Evolutionary conservation across 1,140 invertebrate species (phyloP), one percentile per base, ranked within the genome.

Genomic region (Yoshiicerus persimilis): DNA sequence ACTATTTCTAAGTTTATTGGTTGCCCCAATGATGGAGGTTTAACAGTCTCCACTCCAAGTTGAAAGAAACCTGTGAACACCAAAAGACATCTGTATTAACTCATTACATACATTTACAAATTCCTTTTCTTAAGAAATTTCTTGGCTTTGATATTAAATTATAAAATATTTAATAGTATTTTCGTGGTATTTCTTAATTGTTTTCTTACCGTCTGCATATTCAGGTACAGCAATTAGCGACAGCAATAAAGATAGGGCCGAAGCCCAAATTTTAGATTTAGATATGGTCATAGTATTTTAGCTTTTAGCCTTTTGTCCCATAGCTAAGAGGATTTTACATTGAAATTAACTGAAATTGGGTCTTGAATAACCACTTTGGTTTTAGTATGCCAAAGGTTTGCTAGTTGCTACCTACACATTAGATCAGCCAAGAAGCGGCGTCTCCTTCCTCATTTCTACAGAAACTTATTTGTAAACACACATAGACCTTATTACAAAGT

Each of bases 1-100:
- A 75, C 64, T 36, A 87, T 75, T 87, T 80, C 36, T 36, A 87
- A 41, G 16, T 47, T 87, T 8, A 75, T 56, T 20, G 70, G 86
- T 25, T 80, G 83, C 56, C 83, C 83, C 5, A 62, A 30, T 0
- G 38, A 32, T 38, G 85, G 85, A 20, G 56, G 23, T n/a, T 86
- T 64, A 10, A 86, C 56, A 11, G 85, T 86, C 23, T 86, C 84
- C 39, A 85, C 39, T 1, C 84, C 47, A 64, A 86, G n/a, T n/a
- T 86, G 85, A 13, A 86, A 62, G 34, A 86, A 86, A 16, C 85
- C 85, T 86, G 13, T 25, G 20, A 23, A 86, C 1, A 39, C 5
- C 3, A 56, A 20, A 0, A 20, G 9, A 20, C 4, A 16, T 47
- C 13, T 20, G n/a, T n/a, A 56, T 30, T 30, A 27, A 27, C 23